Conservation (phyloP, 2,888 invertebrate species). For the Athetis lepigone region DNA sequence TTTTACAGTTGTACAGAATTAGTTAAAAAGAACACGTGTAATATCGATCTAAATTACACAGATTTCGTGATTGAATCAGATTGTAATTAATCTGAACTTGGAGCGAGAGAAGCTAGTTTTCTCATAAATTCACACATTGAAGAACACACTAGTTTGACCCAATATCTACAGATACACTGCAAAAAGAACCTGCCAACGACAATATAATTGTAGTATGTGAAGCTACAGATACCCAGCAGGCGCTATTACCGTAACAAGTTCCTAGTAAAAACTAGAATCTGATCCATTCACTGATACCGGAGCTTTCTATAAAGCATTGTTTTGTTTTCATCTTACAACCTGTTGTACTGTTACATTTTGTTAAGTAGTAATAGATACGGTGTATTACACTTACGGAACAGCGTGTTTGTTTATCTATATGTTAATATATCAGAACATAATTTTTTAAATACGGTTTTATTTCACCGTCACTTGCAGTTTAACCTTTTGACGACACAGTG, state of each 20-base stretch:
- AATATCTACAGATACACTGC: not conserved
- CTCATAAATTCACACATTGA: not conserved
- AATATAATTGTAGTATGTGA: slow-evolving; percentile 19
- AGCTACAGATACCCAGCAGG: slow-evolving; percentile 5
- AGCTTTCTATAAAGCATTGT: slow-evolving; percentile 61
- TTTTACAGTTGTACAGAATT: too few relatives aligned
- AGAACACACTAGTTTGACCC: not conserved
- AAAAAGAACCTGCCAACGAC: not conserved
- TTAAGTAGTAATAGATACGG: slow-evolving; percentile 13
- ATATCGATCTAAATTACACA: too few relatives aligned
- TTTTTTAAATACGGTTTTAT: too few relatives aligned
- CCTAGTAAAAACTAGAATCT: slow-evolving; percentile 46
- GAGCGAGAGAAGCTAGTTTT: too few relatives aligned
- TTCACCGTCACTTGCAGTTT: too few relatives aligned
- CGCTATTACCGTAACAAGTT: slow-evolving; percentile 35
- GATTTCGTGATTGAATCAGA: too few relatives aligned
- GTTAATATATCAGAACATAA: too few relatives aligned
- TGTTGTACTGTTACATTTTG: slow-evolving; percentile 28
- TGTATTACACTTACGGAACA: not conserved
- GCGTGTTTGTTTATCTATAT: too few relatives aligned
- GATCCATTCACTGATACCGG: slow-evolving; percentile 67
- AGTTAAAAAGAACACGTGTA: too few relatives aligned
- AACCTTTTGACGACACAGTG: too few relatives aligned
- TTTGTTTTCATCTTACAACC: slow-evolving; percentile 40
- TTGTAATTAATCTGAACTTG: too few relatives aligned